Evolutionary conservation across 2,888 invertebrate genomes (phyloP), one percentile per base, ranked within the genome.

Genomic region (Choristoneura rosaceana): DNA sequence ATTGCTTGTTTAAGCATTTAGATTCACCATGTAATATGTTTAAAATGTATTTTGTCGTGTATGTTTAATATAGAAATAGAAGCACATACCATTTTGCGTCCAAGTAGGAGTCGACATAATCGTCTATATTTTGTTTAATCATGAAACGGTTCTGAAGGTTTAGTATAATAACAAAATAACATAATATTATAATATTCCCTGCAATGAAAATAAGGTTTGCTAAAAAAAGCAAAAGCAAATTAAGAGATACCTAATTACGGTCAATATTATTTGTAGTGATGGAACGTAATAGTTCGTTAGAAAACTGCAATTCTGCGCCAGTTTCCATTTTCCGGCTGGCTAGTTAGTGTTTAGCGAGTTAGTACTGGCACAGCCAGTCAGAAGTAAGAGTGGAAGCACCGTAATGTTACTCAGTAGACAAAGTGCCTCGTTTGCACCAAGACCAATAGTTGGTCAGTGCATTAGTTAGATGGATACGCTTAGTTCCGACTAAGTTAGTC

Each of bases 381-480:
- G n/a, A 50, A 66, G 70, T 60, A 66, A 60, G 65, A 65, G 65
- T 59, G 52, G 34, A 38, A 47, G 47, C 41, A 64, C 47, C 41
- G 41, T 65, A 65, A 65, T 55, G 70, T 66, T 61, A 61, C 60
- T 70, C 60, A 17, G 52, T 50, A 43, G 87, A 90, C 89, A 90
- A 90, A 91, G 89, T 89, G 88, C 88, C 89, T 89, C 88, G 90
- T 91, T 91, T 88, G 89, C 89, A 89, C 88, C 87, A 90, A 92
- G 89, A 90, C 90, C 91, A 91, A 90, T 88, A 91, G 89, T 88
- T 91, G 90, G 91, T 88, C 92, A 89, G 89, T 90, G 91, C 92
- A 93, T 93, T 93, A 93, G 91, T 90, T 92, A 90, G 91, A 91
- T 93, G 91, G 90, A 89, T 90, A 87, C 87, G 88, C 88, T 88